Evolutionary conservation across 2,797 vertebrate genomes (phyloP), one percentile per base, ranked within the genome.

Genomic region (Enteromius mattozi): DNA sequence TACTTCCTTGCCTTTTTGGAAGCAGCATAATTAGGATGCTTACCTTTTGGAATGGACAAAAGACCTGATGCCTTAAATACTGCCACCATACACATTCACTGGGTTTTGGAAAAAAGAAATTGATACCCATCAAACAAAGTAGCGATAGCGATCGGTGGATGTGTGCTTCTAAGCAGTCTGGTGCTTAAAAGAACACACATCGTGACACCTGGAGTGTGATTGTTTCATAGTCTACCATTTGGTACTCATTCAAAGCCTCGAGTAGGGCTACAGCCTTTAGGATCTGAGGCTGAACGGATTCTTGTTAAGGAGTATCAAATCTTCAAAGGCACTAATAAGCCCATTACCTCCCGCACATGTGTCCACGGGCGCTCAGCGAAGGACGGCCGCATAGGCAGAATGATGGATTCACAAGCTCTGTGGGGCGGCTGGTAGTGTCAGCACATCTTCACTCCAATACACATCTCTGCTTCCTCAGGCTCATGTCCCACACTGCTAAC

Each of bases 251-350:
- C 66, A 87, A 89, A 83, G 87, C 85, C 85, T 78, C 78, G 70
- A 81, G 82, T 82, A 85, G 24, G 80, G 54, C 68, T 83, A 45
- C 16, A 87, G 86, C 79, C 87, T 88, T 71, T n/a, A 81, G 82
- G 70, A 70, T 66, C 65, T 35, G 68, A 85, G 40, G 81, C 89
- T 74, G 87, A 86, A 89, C 77, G 78, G 88, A 89, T 88, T 88
- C 74, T 76, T 88, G 76, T 89, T 86, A 89, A 88, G 87, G 82
- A 75, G 87, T 83, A 86, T 59, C 79, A 88, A 79, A 90, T 91
- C 88, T 90, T 91, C 88, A 90, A 88, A 91, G 90, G 87, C 88
- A 82, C 80, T 91, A 93, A 92, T 92, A 93, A 91, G 82, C 89
- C 89, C 86, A 90, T 92, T 91, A 89, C 81, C 88, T 88, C 80